phyloP scores from a whole-genome alignment of 2,888 invertebrate species.

The Ashinkailepas kermadecensis region DNA sequence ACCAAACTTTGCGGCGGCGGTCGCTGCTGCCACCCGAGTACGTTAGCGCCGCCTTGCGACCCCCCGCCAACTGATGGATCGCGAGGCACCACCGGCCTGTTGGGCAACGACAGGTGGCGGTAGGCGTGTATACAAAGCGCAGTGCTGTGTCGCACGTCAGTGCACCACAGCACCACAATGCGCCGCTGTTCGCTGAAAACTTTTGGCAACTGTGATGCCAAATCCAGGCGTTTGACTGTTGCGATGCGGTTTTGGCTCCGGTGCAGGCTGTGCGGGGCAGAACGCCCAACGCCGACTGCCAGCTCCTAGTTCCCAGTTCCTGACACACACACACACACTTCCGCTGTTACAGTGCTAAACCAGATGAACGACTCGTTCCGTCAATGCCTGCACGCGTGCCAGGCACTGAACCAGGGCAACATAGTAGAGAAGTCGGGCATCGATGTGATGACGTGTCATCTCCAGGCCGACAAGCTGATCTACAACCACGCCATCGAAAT shows the following conservation, averaged over 20 bases:
- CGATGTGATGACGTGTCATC: conserved; percentile 36
- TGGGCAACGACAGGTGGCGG: too few species aligned
- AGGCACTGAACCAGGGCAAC: conserved; percentile 63
- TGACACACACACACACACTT: not conserved
- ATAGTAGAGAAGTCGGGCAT: conserved; percentile 34
- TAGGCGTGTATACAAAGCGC: too few species aligned
- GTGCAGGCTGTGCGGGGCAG: not conserved
- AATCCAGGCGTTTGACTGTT: not conserved
- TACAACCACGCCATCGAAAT: conserved; percentile 97
- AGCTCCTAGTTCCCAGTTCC: not conserved
- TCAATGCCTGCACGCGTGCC: conserved; percentile 75
- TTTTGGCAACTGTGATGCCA: too few species aligned
- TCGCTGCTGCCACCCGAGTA: too few species aligned
- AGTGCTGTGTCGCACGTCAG: too few species aligned
- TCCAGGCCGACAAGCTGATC: conserved; percentile 64
- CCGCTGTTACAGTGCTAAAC: conserved; percentile 37
- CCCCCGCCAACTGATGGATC: too few species aligned
- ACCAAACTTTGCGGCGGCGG: not conserved
- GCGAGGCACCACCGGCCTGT: too few species aligned
- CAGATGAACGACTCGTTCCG: conserved; percentile 88
- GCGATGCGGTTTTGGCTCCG: not conserved
- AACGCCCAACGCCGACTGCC: too few species aligned
- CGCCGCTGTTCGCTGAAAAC: too few species aligned
- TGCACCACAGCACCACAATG: too few species aligned
- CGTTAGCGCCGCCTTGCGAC: too few species aligned